These are phyloP conservation scores for Oncorhynchus mykiss DNA, from an alignment of 2,113 vertebrate genomes.

Conservation along the genomic window DNA sequence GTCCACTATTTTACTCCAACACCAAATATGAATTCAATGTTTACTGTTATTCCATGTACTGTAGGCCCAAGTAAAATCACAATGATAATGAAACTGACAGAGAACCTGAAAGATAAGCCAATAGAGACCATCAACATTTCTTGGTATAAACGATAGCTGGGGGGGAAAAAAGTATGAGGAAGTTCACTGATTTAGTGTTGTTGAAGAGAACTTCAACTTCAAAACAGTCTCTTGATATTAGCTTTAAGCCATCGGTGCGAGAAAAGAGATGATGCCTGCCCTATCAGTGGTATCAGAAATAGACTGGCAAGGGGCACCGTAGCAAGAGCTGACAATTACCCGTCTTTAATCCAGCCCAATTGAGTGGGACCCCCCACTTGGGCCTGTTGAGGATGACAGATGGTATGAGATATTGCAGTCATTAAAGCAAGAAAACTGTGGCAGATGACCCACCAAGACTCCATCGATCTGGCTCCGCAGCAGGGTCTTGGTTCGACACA, in stretches of 20 bases:
- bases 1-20: no score
- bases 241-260: not conserved
- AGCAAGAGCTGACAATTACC: slow-evolving; percentile 41
- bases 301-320: slow-evolving; percentile 12
- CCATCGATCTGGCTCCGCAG: slow-evolving; percentile 44
- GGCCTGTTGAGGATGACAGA: slow-evolving; percentile 55
- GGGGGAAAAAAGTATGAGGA: no score
- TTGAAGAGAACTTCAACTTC: not conserved
- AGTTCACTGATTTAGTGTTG: no score
- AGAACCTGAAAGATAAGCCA: no score
- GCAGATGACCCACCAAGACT: slow-evolving; percentile 47
- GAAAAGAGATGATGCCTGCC: not conserved
- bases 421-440: slow-evolving; percentile 63
- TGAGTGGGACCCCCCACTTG: slow-evolving; percentile 37
- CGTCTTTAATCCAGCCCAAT: slow-evolving; percentile 52
- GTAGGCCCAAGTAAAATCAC: no score
- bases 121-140: no score
- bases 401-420: slow-evolving; percentile 59
- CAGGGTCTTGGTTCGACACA: not conserved
- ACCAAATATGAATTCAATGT: no score
- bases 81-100: no score
- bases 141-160: no score
- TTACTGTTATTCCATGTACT: no score
- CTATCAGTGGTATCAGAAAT: slow-evolving; percentile 8
- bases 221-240: slow-evolving; percentile 9